Conservation (phyloP, 2,797 vertebrate species). For the Scleropages formosus region DNA sequence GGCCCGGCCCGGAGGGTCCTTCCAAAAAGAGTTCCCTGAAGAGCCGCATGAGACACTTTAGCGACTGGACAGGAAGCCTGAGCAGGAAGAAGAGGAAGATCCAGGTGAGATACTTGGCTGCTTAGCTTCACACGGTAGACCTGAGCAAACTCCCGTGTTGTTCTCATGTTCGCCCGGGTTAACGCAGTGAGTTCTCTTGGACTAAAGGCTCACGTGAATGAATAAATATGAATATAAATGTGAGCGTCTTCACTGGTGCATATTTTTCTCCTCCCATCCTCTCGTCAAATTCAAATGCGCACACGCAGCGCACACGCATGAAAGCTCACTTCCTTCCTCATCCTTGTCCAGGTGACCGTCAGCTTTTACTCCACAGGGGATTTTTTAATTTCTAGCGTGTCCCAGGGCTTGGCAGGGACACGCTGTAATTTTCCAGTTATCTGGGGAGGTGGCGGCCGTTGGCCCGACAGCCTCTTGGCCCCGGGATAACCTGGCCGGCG, state of each 20-base stretch:
- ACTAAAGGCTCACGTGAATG: too few relatives aligned
- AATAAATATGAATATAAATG: too few relatives aligned
- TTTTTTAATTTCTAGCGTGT: conserved; percentile 15
- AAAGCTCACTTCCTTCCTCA: neutral
- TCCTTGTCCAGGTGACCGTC: neutral
- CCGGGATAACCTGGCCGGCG: conserved; percentile 19
- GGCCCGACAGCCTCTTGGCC: conserved; percentile 42
- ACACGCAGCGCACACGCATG: neutral
- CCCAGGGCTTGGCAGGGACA: conserved; percentile 1
- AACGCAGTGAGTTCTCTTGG: too few relatives aligned
- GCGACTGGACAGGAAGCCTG: conserved; percentile 93
- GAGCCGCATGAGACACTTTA: conserved; percentile 84
- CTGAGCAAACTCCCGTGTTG: too few relatives aligned
- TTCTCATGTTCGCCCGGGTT: too few relatives aligned
- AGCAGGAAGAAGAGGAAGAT: conserved; percentile 86
- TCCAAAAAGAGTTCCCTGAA: conserved; percentile 81
- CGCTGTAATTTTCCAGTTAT: conserved; percentile 23
- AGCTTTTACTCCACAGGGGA: conserved; percentile 20
- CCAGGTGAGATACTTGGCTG: conserved; percentile 69
- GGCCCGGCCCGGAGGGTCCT: conserved; percentile 61
- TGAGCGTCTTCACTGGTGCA: too few relatives aligned
- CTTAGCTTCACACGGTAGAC: neutral
- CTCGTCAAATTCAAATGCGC: too few relatives aligned
- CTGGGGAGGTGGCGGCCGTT: conserved; percentile 35
- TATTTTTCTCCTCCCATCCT: too few relatives aligned